Evolutionary conservation across 2,113 vertebrate species (phyloP), one percentile per base, ranked within the genome.

Genomic region (Anoplopoma fimbria): DNA sequence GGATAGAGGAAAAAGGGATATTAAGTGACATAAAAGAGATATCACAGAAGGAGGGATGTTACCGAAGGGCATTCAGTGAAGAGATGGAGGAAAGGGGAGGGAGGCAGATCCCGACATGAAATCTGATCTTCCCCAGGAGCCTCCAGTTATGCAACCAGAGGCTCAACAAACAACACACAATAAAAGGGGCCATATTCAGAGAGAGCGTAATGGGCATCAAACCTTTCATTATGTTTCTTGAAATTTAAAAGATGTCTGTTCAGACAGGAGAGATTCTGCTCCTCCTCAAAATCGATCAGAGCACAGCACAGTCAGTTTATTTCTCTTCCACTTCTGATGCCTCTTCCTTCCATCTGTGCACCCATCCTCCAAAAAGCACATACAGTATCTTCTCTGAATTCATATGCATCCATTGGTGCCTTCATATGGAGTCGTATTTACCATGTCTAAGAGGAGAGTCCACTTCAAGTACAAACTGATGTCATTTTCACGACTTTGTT

Each of bases 1-100:
- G 77, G 68, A 79, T 73, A 69, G 60, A 76, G 77, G n/a, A n/a
- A n/a, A 80, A 79, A 84, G 70, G 82, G 82, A 85, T 90, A 92
- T 88, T 88, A 88, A 88, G 91, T 92, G 89, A 88, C 88, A 93
- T 92, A 89, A 90, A 91, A 90, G 86, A 89, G 79, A 86, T 89
- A 89, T 87, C 65, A 80, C 87, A 89, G 85, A 89, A 79, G 70
- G 72, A 80, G 70, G 70, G 79, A 85, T 81, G 70, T 79, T 81
- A 90, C 87, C 33, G 63, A 92, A 91, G 84, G 91, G 81, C 88
- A 90, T 93, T 86, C 49, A 75, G 83, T 38, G 67, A 81, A 34
- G 62, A 70, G 87, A 77, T 53, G 55, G 79, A 78, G 40, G 58
- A 75, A 29, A 81, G 27, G 68, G 81, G 73, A 73, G 83, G 71